phyloP scores from a whole-genome alignment of 2,888 invertebrate species.

The Cryptosula pallasiana region DNA sequence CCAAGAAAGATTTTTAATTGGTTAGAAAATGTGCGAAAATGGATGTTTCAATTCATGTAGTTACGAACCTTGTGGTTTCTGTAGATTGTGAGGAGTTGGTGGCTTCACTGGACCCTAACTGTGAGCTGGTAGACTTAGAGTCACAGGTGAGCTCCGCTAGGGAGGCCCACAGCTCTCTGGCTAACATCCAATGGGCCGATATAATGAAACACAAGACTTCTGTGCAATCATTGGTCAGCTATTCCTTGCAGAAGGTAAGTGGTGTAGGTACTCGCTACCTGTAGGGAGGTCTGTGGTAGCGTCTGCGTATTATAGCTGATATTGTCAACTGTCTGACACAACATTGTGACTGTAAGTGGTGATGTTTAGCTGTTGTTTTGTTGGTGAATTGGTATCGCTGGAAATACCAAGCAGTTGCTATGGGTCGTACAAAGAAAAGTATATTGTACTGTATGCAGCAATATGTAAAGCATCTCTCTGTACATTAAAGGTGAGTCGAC shows the following conservation, averaged over 20 bases:
- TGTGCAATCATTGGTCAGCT: not conserved
- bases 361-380: too few relatives aligned
- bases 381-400: too few relatives aligned
- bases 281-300: not conserved
- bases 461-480: too few relatives aligned
- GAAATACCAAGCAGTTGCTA: not conserved
- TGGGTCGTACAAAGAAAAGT: too few relatives aligned
- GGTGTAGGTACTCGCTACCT: not conserved
- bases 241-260: not conserved
- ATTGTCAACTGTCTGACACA: too few relatives aligned
- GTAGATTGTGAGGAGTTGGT: constrained; percentile 14
- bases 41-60: too few relatives aligned
- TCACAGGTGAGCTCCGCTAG: constrained; percentile 3
- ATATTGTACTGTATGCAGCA: too few relatives aligned
- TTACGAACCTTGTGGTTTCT: too few relatives aligned
- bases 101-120: constrained; percentile 4
- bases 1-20: too few relatives aligned
- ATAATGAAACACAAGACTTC: not conserved
- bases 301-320: too few relatives aligned
- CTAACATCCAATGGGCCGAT: not conserved
- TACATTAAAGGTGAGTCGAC: not conserved
- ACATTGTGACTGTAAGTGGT: too few relatives aligned
- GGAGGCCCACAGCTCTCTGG: not conserved
- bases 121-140: constrained; percentile 15
- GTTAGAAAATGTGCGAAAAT: too few relatives aligned